Percentiles rank a stretch among this genome's conserved stretches.
phyloP scores from a whole-genome alignment of 2,888 invertebrate species.

The Patella pellucida region DNA sequence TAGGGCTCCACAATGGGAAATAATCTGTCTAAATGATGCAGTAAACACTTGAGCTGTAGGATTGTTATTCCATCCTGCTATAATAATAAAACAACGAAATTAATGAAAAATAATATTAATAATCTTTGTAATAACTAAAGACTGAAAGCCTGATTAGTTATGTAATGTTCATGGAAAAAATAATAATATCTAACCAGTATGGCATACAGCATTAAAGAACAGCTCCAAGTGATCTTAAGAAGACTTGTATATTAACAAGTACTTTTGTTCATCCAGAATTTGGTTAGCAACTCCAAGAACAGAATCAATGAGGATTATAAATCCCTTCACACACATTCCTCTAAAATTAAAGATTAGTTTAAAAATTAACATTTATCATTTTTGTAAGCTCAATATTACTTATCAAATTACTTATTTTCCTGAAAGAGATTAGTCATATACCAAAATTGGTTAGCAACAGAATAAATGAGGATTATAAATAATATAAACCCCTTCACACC shows the following conservation, averaged over 20 bases:
- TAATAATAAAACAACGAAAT: too few species aligned
- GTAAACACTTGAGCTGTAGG: background rate
- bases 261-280: background rate
- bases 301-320: background rate
- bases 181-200: background rate
- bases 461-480: background rate
- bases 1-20: constrained; percentile 3
- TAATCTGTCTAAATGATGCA: constrained; percentile 1
- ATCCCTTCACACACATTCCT: background rate
- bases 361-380: too few species aligned
- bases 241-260: background rate
- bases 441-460: background rate
- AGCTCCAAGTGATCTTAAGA: background rate
- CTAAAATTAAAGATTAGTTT: background rate
- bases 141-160: too few species aligned
- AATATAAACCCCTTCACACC: background rate
- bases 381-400: too few species aligned
- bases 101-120: too few species aligned
- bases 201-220: background rate
- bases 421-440: too few species aligned
- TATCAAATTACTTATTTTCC: too few species aligned
- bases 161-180: background rate
- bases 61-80: too few species aligned
- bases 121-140: too few species aligned
- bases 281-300: background rate